Base-by-base conservation (phyloP, 1,140 invertebrate genomes). In the Pseudomyrmex dendroicus region DNA sequence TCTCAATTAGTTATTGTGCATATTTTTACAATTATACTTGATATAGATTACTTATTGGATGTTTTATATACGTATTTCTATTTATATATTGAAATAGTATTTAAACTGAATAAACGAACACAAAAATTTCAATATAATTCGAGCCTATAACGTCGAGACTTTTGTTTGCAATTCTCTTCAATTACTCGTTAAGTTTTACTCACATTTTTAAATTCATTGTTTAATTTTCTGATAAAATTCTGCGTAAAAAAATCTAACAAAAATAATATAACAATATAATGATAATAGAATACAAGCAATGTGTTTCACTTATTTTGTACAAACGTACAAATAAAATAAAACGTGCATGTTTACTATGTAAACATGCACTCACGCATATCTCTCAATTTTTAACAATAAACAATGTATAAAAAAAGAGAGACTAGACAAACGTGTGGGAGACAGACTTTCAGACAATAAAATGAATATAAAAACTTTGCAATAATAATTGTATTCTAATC, bases 401-500 rank as follows among this genome's bases (percentile, higher is more conserved):
- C 22, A 25, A 62, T 62, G 13, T 22, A 62, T 35, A 17, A 59
- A 20, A 59, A 20, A 20, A 17, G n/a, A 20, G 57, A 66, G 5
- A 50, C 17, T 20, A 66, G 44, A 48, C 7, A 66, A 46, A 67
- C 12, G 50, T 13, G 12, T 54, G 50, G 7, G 25, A 25, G 20
- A 68, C 59, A 35, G 8, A 12, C 54, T 44, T 54, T 54, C 62
- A 54, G 17, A 76, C 25, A 56, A 76, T 64, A 61, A 46, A 77
- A 67, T 77, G 17, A 20, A 5, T 35, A 74, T 57, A 48, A 82
- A 74, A 63, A 54, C 5, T 68, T 46, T 56, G 12, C 25, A 67
- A 57, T 12, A 62, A 48, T 62, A 0, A 74, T 10, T 72, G 3
- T 22, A 20, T 25, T 70, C 44, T 73, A 85, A 52, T 88, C 82